Base-by-base conservation (phyloP, 2,113 vertebrate species). In the Athene cunicularia region DNA sequence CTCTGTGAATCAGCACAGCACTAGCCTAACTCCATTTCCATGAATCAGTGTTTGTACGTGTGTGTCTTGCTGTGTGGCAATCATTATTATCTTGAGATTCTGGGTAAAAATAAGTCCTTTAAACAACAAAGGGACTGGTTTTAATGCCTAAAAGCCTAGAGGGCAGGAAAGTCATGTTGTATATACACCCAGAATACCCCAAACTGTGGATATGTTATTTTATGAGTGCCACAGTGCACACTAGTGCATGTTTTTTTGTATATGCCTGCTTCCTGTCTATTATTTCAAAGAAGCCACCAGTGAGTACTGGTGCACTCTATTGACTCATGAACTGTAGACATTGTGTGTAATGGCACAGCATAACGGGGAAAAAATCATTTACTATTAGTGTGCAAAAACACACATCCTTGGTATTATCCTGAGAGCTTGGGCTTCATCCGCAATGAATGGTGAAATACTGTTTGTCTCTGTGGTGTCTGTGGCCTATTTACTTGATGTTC, bases 401-500 rank as follows among this genome's bases (percentile, higher is more conserved):
- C 50, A 41, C 32, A 49, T 80, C 43, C 2, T 75, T 71, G 60
- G 30, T 75, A n/a, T 58, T 87, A 50, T 50, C 58, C 58, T 76
- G 62, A 75, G 49, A 95, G 53, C 53, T 18, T 93, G 81, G 74
- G 83, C 35, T 74, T 95, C 81, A 30, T 66, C 37, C 8, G 3
- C 55, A 67, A 1, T 1, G 5, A 86, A 30, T 32, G 71, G 71
- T 79, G 58, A 82, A 93, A 94, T 66, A 73, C 3, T 85, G 84
- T 97, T 93, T 0, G 41, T 97, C 72, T 97, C 59, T 72, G 53
- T 96, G 93, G 32, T 95, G 92, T 97, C 74, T 88, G 85, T 94
- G 88, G 81, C 85, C 93, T 95, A n/a, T 79, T 83, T 22, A 71
- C 15, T 53, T 64, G 55, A 45, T 70, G 87, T 95, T 94, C 71